A percentile compares a stretch with the other conserved stretches of the same genome.
These are phyloP conservation scores for Hippocampus barbouri DNA, from an alignment of 2,113 vertebrate genomes.

Conservation along the genomic window DNA sequence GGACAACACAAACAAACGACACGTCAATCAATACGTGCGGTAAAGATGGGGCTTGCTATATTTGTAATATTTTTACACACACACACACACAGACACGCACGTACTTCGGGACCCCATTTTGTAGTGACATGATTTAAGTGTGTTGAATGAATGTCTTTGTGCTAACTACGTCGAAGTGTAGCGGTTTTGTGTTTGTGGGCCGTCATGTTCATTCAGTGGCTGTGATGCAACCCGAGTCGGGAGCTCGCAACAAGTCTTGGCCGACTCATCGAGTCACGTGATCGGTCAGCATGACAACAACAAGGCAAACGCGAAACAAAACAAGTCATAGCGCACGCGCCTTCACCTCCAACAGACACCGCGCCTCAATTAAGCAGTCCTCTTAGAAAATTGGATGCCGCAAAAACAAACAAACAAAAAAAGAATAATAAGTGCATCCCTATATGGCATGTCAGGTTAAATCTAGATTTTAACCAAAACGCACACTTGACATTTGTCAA, in stretches of 20 bases:
- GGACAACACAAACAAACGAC: neutral
- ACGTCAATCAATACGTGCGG: neutral
- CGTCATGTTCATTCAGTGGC: neutral
- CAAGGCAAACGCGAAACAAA: neutral
- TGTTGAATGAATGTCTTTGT: neutral
- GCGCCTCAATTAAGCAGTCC: too few species aligned
- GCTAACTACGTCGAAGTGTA: too few species aligned
- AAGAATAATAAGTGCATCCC: too few species aligned
- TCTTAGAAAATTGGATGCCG: too few species aligned
- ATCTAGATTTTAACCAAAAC: too few species aligned
- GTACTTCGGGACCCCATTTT: neutral
- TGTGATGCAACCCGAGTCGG: neutral
- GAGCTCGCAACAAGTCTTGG: neutral
- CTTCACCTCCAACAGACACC: too few species aligned
- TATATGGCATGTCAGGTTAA: too few species aligned
- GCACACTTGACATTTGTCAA: too few species aligned
- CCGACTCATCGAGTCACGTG: neutral
- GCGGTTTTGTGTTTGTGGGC: too few species aligned
- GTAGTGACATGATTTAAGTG: neutral
- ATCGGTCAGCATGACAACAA: neutral
- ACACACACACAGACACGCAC: too few species aligned
- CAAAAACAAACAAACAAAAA: too few species aligned
- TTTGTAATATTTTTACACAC: neutral
- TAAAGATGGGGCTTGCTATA: neutral
- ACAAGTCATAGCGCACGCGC: too few species aligned